Evolutionary conservation across 2,888 invertebrate genomes (phyloP).

Genomic region (Habrosyne pyritoides): DNA sequence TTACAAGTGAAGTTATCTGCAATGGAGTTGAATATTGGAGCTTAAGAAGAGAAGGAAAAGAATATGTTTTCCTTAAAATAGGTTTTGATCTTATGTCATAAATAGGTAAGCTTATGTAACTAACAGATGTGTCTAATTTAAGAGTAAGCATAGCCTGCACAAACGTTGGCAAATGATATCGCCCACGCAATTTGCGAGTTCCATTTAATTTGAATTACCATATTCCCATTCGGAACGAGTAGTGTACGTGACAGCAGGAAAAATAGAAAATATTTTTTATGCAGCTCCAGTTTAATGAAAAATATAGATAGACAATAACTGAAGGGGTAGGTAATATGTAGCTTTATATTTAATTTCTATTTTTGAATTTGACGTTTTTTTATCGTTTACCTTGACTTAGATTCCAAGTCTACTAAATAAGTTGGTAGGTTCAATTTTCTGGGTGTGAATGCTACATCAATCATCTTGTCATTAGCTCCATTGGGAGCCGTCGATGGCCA

Average conservation of each 20-base stretch:
- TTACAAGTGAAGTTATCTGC: background rate
- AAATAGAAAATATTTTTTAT: background rate
- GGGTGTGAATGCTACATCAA: too few species aligned
- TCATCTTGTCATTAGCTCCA: too few species aligned
- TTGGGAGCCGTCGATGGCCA: too few species aligned
- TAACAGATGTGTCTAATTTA: background rate
- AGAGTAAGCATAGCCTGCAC: background rate
- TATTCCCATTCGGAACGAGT: background rate
- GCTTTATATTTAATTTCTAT: too few species aligned
- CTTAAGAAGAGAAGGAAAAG: background rate
- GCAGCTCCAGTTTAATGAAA: background rate
- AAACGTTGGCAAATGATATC: constrained; percentile 2
- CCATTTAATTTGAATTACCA: constrained; percentile 7
- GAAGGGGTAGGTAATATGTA: too few species aligned
- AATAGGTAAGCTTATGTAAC: too few species aligned
- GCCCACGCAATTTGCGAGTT: background rate
- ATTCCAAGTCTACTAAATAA: too few species aligned
- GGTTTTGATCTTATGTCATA: too few species aligned
- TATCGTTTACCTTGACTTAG: too few species aligned
- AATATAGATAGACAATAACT: background rate
- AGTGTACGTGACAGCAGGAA: background rate
- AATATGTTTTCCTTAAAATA: too few species aligned
- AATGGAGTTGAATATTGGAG: background rate
- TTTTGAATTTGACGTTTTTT: too few species aligned
- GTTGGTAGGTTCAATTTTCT: too few species aligned